A percentile compares a stretch with the other conserved stretches of the same genome.
phyloP scores from a whole-genome alignment of 2,113 vertebrate species.

The Peromyscus polionotus region DNA sequence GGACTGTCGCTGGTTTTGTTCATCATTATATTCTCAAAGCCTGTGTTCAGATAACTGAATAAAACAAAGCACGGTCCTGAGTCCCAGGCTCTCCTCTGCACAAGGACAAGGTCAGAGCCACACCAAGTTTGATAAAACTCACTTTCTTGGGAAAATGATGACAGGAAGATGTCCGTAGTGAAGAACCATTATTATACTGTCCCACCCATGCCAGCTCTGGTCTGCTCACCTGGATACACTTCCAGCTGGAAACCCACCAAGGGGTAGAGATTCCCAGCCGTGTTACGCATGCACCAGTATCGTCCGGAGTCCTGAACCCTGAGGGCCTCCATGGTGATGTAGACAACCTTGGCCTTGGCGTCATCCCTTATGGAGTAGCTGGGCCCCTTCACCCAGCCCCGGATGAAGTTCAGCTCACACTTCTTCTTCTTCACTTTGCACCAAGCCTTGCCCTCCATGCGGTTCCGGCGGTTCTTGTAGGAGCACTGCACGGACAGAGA shows the following conservation, averaged over 20 bases:
- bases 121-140: neutral
- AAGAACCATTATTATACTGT: neutral
- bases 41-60: neutral
- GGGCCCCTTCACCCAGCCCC: accelerated
- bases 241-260: conserved; percentile 67
- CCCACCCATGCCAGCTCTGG: neutral
- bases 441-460: neutral
- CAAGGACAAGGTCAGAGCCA: neutral
- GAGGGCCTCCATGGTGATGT: conserved; percentile 78
- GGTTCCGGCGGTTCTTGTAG: neutral
- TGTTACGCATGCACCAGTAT: conserved; percentile 69
- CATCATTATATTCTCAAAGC: neutral
- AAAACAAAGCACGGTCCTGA: neutral
- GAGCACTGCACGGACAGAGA: conserved; percentile 66
- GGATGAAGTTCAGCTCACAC: accelerated
- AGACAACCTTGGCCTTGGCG: accelerated
- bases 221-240: conserved; percentile 84
- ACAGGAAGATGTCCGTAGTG: neutral
- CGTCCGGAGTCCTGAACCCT: conserved; percentile 78
- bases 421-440: accelerated
- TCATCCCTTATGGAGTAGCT: accelerated
- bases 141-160: neutral
- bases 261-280: accelerated
- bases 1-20: neutral
- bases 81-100: neutral